Base-by-base conservation (phyloP, 2,888 invertebrate species). In the Drosophila longiperda region DNA sequence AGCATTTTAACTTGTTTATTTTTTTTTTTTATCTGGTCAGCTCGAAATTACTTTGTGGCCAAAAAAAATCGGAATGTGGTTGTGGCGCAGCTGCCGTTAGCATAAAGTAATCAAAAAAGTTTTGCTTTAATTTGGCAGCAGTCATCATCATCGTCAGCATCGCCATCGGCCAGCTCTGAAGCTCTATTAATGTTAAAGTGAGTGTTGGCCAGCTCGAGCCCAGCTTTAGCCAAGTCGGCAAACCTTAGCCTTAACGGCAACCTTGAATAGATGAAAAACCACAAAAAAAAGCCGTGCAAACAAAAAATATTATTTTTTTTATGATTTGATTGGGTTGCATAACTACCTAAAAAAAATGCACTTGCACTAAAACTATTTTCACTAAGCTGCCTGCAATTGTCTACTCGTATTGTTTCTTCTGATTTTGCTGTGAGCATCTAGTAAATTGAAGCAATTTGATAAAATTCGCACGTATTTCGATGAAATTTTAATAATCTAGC, bases 71-170 rank as follows among this genome's bases (percentile, higher is more conserved):
- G 68, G 82, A 73, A 82, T 82, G 64, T 66, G 83, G 57, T 61
- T 72, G 78, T 72, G 69, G 82, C 83, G 74, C 91, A 91, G 91
- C 91, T 91, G 91, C 86, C 79, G 86, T 82, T 87, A 83, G 88
- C 85, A 86, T 82, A 83, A 89, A 90, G 82, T 90, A 91, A 91
- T 91, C 91, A 91, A 89, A 87, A 90, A 91, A 91, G 82, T 91
- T 91, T 89, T 80, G 81, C 75, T 83, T 81, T 87, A 81, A 83
- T 89, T 85, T 89, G 85, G 87, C 78, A 78, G 82, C 78, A 81
- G 73, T 80, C 63, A 70, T 64, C n/a, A n/a, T n/a, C 66, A 73
- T 53, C 53, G 55, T 29, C 55, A 38, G 23, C 54, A 11, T 17
- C 17, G 29, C 26, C 32, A 20, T 15, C 20, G 40, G 9, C 15